Evolutionary conservation across 2,113 vertebrate genomes (phyloP), one percentile per base, ranked within the genome.

Genomic region (Thamnaconus septentrionalis): DNA sequence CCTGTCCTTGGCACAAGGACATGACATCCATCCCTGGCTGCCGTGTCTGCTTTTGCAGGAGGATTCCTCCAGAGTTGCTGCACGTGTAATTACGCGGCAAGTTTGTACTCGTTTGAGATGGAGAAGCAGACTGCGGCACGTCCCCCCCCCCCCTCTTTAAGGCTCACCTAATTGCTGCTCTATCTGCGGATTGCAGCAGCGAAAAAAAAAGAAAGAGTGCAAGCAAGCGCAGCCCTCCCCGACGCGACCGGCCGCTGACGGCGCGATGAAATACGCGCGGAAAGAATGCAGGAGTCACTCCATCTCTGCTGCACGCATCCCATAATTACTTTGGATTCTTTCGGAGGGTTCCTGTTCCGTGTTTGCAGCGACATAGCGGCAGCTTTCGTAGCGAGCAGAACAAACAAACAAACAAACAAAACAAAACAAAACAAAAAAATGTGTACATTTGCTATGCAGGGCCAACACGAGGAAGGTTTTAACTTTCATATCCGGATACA

Each of bases 21-120:
- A 84, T 86, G 85, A 85, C 18, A 90, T 89, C 75, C 79, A 74
- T 85, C 75, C 77, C 84, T 89, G 81, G 80, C 84, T 89, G 89
- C 81, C 78, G 84, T 88, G 72, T 84, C 86, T 80, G 82, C 76
- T 88, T 75, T 31, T 78, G 78, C 81, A 75, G 55, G 76, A 84
- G 69, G 69, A 86, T 74, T 80, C 78, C 76, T 81, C 67, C 66
- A 68, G 87, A 87, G 71, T 81, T 31, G 62, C 71, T 61, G 57
- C 41, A 61, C 65, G 56, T 80, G 65, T 76, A 85, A 89, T 88
- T 87, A 85, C 82, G 74, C 57, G 67, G 66, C 73, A 76, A 78
- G 76, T 84, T 78, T 80, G 56, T 70, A 69, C 71, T 72, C 74
- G 78, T 86, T 78, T 78, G 57, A 83, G 68, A 81, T 78, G 66